Conservation (phyloP, 2,113 vertebrate genomes). For the Brienomyrus brachyistius region DNA sequence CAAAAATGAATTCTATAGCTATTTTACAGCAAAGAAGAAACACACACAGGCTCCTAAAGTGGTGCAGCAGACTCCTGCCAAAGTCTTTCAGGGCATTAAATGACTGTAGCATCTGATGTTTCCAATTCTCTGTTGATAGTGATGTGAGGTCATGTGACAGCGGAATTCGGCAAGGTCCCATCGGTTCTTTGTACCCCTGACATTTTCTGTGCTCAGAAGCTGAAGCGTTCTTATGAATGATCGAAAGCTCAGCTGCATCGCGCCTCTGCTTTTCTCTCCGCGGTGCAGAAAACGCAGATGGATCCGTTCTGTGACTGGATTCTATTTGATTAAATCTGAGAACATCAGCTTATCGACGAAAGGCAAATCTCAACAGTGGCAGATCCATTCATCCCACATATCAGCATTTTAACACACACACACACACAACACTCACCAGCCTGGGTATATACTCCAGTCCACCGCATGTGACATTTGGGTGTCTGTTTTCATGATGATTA, state of each 20-base stretch:
- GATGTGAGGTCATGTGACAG: neutral
- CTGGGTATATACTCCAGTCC: neutral
- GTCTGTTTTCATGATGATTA: conserved; percentile 10
- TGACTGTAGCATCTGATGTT: neutral
- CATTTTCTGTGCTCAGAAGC: neutral
- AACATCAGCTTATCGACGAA: neutral
- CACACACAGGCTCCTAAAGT: neutral
- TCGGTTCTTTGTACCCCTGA: neutral
- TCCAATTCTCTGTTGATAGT: neutral
- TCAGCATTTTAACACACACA: neutral
- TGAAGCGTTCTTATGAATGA: neutral
- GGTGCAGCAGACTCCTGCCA: neutral
- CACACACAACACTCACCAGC: neutral
- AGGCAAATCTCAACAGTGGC: neutral
- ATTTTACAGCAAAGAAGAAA: neutral
- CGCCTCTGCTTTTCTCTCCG: neutral
- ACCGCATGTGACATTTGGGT: neutral
- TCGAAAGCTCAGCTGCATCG: neutral
- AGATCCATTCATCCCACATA: neutral
- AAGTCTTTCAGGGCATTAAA: neutral
- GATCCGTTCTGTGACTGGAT: neutral
- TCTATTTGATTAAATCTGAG: neutral
- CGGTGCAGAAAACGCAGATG: neutral
- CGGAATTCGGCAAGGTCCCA: neutral
- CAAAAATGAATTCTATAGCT: neutral